These are phyloP conservation scores for Sinella curviseta DNA, from an alignment of 1,140 invertebrate genomes.

Conservation along the genomic window DNA sequence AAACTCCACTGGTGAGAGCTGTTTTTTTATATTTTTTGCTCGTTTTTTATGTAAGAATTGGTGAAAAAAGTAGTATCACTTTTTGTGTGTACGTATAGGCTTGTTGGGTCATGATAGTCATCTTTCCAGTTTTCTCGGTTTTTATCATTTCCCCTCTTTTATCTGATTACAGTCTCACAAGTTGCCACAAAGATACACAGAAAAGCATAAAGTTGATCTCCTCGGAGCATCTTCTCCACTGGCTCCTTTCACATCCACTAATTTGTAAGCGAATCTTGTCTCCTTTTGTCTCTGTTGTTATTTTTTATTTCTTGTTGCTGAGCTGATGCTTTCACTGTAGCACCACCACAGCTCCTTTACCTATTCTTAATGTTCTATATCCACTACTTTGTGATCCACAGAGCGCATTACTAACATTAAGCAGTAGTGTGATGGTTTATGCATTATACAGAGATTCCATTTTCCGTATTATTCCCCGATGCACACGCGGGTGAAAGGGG, in stretches of 20 bases:
- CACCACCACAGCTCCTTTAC: not conserved
- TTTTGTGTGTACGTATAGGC: not conserved
- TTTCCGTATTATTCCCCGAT: no score
- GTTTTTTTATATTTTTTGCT: not conserved
- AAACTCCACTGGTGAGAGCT: no score
- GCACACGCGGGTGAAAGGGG: no score
- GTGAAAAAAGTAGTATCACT: not conserved
- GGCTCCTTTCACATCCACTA: not conserved
- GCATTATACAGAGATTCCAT: no score
- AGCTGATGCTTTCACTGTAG: no score
- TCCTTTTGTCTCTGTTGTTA: not conserved
- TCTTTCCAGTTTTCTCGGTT: not conserved
- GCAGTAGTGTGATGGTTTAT: no score
- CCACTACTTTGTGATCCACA: no score
- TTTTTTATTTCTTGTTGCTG: not conserved
- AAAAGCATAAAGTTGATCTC: not conserved
- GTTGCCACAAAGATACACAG: no score
- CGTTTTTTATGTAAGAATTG: not conserved
- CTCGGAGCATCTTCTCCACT: not conserved
- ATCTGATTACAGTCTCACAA: no score
- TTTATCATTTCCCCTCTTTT: not conserved
- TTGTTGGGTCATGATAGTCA: not conserved
- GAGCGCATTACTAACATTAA: no score
- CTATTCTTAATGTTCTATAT: no score
- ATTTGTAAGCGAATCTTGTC: not conserved